These are phyloP conservation scores for Falco cherrug DNA, from an alignment of 2,797 vertebrate genomes.

Conservation along the genomic window DNA sequence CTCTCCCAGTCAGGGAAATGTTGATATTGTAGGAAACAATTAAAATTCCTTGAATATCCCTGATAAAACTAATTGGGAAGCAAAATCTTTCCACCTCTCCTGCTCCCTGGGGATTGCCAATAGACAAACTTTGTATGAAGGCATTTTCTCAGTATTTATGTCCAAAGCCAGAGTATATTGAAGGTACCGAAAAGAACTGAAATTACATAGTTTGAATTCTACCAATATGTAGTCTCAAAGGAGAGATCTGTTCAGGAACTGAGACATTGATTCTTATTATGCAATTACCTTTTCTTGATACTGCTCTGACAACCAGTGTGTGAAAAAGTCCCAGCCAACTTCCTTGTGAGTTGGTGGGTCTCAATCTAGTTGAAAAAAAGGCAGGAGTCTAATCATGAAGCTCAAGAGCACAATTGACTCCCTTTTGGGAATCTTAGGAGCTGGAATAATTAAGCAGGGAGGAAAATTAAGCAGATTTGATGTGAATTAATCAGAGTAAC, in stretches of 20 bases:
- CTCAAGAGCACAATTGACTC: neutral
- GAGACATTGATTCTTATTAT: neutral
- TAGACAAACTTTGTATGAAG: neutral
- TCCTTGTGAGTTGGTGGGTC: neutral
- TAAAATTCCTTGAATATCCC: neutral
- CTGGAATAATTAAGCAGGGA: conserved; percentile 17
- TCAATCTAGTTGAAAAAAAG: neutral
- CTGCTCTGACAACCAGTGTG: neutral
- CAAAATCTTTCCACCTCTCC: neutral
- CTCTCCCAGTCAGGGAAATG: neutral
- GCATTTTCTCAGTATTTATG: neutral
- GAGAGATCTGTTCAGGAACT: neutral
- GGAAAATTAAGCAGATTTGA: conserved; percentile 37
- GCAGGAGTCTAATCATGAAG: neutral
- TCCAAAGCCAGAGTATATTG: neutral
- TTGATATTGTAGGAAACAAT: neutral
- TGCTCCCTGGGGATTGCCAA: neutral
- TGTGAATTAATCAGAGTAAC: conserved; percentile 52
- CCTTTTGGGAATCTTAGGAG: conserved; percentile 22
- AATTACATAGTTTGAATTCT: neutral
- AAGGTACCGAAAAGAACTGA: neutral
- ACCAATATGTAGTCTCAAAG: neutral
- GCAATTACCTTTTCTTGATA: neutral
- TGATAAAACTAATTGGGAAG: neutral
- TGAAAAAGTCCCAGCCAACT: neutral